Conservation (phyloP, 2,797 vertebrate genomes). For the Trichosurus vulpecula region DNA sequence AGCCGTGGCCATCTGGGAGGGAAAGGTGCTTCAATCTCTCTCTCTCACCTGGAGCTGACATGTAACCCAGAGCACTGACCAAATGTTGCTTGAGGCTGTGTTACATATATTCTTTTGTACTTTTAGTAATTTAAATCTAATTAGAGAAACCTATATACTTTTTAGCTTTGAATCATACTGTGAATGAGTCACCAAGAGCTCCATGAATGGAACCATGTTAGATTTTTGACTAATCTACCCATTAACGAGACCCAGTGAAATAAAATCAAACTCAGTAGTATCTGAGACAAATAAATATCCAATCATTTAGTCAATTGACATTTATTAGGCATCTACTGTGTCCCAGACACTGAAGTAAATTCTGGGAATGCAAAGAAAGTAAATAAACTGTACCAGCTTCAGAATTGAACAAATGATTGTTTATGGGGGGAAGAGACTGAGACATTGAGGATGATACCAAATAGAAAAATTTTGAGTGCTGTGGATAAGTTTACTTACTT, state of each 20-base stretch:
- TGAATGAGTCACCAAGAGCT: not conserved
- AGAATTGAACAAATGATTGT: not conserved
- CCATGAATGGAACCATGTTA: not conserved
- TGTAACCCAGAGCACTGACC: not conserved
- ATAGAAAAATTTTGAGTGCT: not conserved
- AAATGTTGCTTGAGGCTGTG: not conserved
- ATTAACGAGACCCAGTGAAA: not conserved
- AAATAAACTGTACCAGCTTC: not conserved
- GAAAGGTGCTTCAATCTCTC: not conserved
- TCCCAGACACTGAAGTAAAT: not conserved
- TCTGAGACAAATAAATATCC: not conserved
- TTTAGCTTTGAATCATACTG: not conserved
- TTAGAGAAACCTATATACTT: not conserved
- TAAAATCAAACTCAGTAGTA: not conserved
- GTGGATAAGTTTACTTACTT: not conserved
- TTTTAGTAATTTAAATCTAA: not conserved
- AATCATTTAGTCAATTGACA: too few species aligned
- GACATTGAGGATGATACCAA: not conserved
- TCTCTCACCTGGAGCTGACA: not conserved
- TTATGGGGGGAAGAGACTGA: not conserved
- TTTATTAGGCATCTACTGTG: not conserved
- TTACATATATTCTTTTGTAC: not conserved
- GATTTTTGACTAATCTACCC: not conserved
- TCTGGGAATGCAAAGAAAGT: not conserved
- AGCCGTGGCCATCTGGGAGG: not conserved